A percentile compares a stretch with the other conserved stretches of the same genome.
These are phyloP conservation scores for Propsilocerus akamusi DNA, from an alignment of 1,140 invertebrate genomes.

Conservation along the genomic window DNA sequence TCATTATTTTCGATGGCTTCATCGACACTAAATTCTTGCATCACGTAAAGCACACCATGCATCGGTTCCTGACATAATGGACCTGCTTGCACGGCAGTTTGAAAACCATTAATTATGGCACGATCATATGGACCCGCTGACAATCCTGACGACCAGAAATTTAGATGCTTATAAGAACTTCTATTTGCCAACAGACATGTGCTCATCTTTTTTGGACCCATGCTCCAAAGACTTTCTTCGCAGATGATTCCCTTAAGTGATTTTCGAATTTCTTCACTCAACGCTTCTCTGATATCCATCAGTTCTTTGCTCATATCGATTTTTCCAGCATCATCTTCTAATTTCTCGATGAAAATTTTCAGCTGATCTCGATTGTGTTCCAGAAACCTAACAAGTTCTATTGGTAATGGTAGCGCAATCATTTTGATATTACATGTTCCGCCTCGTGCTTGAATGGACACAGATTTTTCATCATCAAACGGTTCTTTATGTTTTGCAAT, in stretches of 20 bases:
- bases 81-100: slow-evolving; percentile 74
- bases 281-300: background rate
- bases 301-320: slow-evolving; percentile 6
- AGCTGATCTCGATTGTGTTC: slow-evolving; percentile 27
- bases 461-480: slow-evolving; percentile 27
- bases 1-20: slow-evolving; percentile 14
- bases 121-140: slow-evolving; percentile 34
- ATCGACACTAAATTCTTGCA: slow-evolving; percentile 59
- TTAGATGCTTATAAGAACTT: slow-evolving; percentile 28
- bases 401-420: slow-evolving; percentile 60
- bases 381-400: slow-evolving; percentile 44
- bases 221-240: slow-evolving; percentile 68
- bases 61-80: slow-evolving; percentile 92
- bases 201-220: slow-evolving; percentile 77
- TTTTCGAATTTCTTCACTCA: slow-evolving; percentile 30
- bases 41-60: slow-evolving; percentile 80
- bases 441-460: slow-evolving; percentile 48
- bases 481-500: slow-evolving; percentile 20
- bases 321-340: slow-evolving; percentile 8
- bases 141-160: slow-evolving; percentile 14
- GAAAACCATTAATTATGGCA: slow-evolving; percentile 86
- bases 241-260: slow-evolving; percentile 41
- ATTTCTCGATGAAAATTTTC: slow-evolving; percentile 16
- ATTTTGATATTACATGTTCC: slow-evolving; percentile 55
- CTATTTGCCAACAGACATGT: slow-evolving; percentile 76